Conservation (phyloP, 2,113 vertebrate species). For the Scophthalmus maximus region DNA sequence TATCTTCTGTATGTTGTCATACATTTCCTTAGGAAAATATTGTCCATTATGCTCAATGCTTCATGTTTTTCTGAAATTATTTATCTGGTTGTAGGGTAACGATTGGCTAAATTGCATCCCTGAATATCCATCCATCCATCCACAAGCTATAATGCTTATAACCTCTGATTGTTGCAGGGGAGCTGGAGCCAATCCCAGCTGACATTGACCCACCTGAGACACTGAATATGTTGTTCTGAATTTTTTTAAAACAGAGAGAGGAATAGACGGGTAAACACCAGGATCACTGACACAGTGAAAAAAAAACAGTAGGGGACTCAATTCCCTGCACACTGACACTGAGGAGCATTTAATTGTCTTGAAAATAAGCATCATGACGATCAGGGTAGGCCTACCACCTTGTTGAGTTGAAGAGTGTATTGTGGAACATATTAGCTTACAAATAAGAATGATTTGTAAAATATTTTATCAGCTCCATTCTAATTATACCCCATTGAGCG, state of each 20-base stretch:
- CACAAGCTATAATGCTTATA: no score
- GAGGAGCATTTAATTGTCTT: constrained; percentile 9
- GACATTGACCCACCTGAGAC: no score
- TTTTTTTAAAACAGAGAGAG: neutral
- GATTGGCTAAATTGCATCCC: neutral
- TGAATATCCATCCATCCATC: neutral
- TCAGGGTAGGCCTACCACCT: neutral
- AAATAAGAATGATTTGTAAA: neutral
- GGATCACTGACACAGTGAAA: neutral
- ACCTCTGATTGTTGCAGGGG: no score
- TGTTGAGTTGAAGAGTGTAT: neutral
- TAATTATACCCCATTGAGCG: neutral
- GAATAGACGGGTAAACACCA: constrained; percentile 3
- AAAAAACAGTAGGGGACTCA: constrained; percentile 23
- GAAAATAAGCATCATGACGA: neutral
- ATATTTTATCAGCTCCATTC: no score
- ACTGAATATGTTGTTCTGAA: neutral
- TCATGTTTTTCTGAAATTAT: neutral
- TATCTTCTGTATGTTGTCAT: neutral
- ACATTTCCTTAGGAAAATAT: neutral
- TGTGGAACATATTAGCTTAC: neutral
- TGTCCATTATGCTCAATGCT: neutral
- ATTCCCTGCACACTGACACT: constrained; percentile 17
- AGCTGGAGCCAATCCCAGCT: no score
- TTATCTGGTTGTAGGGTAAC: neutral